Percentiles rank a stretch among this genome's conserved stretches.
phyloP scores from a whole-genome alignment of 2,888 invertebrate genomes.

The Lamellibrachia satsuma region DNA sequence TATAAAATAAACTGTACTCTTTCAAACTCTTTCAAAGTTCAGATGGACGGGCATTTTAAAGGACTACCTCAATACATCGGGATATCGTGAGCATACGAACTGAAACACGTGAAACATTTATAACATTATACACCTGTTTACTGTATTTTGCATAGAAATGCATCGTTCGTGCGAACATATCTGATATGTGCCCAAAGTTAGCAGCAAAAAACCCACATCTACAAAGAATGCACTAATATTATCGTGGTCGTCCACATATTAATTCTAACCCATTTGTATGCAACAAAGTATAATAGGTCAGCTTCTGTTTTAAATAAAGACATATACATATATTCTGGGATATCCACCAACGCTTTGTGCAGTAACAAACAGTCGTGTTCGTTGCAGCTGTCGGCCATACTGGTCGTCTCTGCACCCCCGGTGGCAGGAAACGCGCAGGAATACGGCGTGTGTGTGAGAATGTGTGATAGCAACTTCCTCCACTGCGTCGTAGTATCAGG shows the following conservation, averaged over 20 bases:
- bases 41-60: not conserved
- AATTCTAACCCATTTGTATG: not conserved
- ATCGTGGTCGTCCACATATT: not conserved
- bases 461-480: constrained; percentile 3
- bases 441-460: not conserved
- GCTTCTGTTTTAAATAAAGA: not conserved
- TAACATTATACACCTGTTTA: not conserved
- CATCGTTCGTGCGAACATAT: too few species aligned
- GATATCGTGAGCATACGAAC: not conserved
- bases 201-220: not conserved
- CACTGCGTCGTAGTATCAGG: not conserved
- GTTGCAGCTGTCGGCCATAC: not conserved
- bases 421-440: not conserved
- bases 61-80: not conserved
- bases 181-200: not conserved
- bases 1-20: not conserved
- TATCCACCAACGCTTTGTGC: not conserved
- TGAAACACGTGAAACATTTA: not conserved
- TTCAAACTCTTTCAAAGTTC: not conserved
- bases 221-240: not conserved
- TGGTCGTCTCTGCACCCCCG: not conserved
- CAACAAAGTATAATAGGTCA: not conserved
- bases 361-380: not conserved
- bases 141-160: not conserved
- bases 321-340: not conserved